Conservation (phyloP, 2,888 invertebrate genomes). For the Phorcus lineatus region DNA sequence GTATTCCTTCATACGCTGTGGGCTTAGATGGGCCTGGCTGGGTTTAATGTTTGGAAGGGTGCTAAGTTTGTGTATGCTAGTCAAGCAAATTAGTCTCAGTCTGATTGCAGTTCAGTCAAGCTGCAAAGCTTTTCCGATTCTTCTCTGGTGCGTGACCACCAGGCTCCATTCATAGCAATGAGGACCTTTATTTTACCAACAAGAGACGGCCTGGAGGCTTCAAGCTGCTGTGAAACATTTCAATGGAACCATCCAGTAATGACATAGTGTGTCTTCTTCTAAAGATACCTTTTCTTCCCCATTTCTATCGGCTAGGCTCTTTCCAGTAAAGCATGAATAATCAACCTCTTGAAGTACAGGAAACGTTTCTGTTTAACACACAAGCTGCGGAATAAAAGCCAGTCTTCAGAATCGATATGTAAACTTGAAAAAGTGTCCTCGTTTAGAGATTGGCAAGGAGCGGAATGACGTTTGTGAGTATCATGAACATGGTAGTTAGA, state of each 20-base stretch:
- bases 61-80: conserved; percentile 19
- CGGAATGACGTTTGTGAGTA: conserved; percentile 10
- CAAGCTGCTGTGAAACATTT: background rate
- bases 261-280: background rate
- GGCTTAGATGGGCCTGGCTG: conserved; percentile 18
- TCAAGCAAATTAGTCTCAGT: background rate
- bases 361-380: background rate
- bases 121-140: conserved; percentile 5
- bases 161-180: background rate
- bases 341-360: background rate
- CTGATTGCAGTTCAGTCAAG: background rate
- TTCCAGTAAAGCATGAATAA: conserved; percentile 15
- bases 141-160: background rate
- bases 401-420: conserved; percentile 1
- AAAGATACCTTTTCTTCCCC: background rate
- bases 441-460: background rate
- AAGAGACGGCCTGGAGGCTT: background rate
- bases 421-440: conserved; percentile 3
- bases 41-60: conserved; percentile 7
- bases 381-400: background rate
- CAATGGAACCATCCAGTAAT: conserved; percentile 13
- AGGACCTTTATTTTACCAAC: background rate
- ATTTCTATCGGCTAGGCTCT: background rate
- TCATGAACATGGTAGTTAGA: background rate
- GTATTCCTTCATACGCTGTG: background rate